These are phyloP conservation scores for Drosophila seguyi DNA, from an alignment of 1,140 invertebrate species.

Conservation along the genomic window DNA sequence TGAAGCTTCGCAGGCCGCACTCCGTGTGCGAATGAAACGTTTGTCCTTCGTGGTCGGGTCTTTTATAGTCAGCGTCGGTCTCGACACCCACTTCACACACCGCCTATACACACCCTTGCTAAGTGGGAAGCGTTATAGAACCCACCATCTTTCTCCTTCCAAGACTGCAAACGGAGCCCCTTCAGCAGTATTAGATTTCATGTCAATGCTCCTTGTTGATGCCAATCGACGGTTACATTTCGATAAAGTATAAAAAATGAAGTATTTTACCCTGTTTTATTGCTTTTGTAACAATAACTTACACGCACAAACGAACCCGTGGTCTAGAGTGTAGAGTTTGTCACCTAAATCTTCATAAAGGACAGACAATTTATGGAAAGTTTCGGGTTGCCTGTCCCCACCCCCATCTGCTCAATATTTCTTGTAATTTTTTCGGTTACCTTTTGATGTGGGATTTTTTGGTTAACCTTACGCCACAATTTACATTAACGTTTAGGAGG, in stretches of 20 bases:
- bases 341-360: constrained; percentile 29
- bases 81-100: background rate
- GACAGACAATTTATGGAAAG: constrained; percentile 4
- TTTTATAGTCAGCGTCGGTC: constrained; percentile 60
- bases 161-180: background rate
- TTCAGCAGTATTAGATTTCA: constrained; percentile 64
- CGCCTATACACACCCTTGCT: constrained; percentile 13
- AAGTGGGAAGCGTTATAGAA: background rate
- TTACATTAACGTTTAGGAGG: constrained; percentile 40
- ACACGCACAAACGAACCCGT: constrained; percentile 59
- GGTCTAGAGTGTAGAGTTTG: constrained; percentile 16
- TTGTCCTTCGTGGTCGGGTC: constrained; percentile 25
- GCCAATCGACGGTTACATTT: constrained; percentile 69
- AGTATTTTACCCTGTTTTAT: constrained; percentile 65
- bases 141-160: constrained; percentile 7
- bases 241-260: constrained; percentile 58
- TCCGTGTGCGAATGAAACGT: constrained; percentile 61
- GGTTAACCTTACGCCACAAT: constrained; percentile 21
- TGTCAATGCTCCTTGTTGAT: constrained; percentile 78
- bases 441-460: constrained; percentile 24
- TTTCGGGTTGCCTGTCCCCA: constrained; percentile 1
- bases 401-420: background rate
- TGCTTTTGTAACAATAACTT: constrained; percentile 54
- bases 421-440: background rate
- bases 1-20: constrained; percentile 24